phyloP scores from a whole-genome alignment of 2,113 vertebrate species.

The Phalacrocorax brasilianus region DNA sequence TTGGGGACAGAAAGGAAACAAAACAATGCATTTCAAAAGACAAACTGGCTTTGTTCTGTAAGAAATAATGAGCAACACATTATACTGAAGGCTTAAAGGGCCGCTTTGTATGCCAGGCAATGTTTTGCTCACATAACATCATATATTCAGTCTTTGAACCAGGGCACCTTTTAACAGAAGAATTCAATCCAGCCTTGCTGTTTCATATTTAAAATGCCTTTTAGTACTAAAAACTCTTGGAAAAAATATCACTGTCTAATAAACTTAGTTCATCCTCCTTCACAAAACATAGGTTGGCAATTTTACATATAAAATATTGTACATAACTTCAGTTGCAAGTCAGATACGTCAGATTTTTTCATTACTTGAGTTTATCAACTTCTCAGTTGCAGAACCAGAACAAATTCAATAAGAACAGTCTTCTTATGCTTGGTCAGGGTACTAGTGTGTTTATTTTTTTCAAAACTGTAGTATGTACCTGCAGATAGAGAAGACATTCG shows the following conservation, averaged over 20 bases:
- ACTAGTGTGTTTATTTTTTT: not conserved
- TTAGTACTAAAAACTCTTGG: not conserved
- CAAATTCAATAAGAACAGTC: not conserved
- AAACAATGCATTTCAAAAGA: not conserved
- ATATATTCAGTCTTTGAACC: not conserved
- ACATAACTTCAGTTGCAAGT: not conserved
- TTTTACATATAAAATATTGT: not conserved
- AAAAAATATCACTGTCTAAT: not conserved
- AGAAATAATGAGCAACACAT: not conserved
- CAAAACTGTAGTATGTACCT: not conserved
- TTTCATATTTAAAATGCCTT: not conserved
- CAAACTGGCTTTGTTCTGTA: not conserved
- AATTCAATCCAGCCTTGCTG: not conserved
- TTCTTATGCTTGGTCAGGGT: not conserved
- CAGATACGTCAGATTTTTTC: not conserved
- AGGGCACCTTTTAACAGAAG: not conserved
- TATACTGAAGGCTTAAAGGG: not conserved
- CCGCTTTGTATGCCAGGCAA: not conserved
- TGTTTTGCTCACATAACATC: not conserved
- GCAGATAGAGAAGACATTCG: not conserved
- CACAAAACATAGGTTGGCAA: not conserved
- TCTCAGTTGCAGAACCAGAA: not conserved
- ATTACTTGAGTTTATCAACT: not conserved
- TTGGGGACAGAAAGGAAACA: not conserved
- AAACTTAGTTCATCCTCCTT: not conserved